phyloP scores from a whole-genome alignment of 2,888 invertebrate species.

The Thelaira solivaga region DNA sequence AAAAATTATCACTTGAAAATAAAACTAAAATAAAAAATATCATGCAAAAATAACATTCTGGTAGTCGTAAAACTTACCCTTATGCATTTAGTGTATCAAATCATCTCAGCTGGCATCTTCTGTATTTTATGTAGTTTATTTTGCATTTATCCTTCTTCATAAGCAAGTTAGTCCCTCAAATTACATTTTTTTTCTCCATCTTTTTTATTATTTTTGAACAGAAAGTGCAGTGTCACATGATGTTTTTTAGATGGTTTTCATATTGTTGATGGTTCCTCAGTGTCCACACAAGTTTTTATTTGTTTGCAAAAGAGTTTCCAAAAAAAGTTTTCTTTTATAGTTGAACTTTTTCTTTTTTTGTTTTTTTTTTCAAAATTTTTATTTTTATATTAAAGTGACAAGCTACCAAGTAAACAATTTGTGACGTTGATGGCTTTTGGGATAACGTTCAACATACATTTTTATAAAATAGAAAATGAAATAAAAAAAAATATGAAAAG shows the following conservation, averaged over 20 bases:
- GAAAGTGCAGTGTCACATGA: slow-evolving; percentile 53
- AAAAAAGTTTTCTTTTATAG: slow-evolving; percentile 2
- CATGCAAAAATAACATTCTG: not conserved
- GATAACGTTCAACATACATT: slow-evolving; percentile 38
- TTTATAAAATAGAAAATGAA: not conserved
- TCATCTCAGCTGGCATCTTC: slow-evolving; percentile 27
- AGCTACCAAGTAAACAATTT: slow-evolving; percentile 53
- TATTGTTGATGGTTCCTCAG: slow-evolving; percentile 63
- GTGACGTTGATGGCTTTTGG: slow-evolving; percentile 58
- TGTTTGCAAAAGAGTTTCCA: slow-evolving; percentile 39
- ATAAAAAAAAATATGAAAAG: slow-evolving; percentile 5
- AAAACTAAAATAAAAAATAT: too few species aligned
- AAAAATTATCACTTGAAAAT: too few species aligned
- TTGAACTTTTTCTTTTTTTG: not conserved
- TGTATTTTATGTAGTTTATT: slow-evolving; percentile 13
- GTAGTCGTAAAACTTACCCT: not conserved
- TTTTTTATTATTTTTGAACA: not conserved
- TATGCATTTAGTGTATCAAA: not conserved
- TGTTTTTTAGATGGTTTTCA: slow-evolving; percentile 44
- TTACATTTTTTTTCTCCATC: slow-evolving; percentile 4
- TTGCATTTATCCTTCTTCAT: slow-evolving; percentile 23
- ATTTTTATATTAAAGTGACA: slow-evolving; percentile 29
- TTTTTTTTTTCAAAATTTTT: slow-evolving; percentile 2
- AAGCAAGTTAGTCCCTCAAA: slow-evolving; percentile 42
- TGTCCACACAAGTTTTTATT: slow-evolving; percentile 62